phyloP scores from a whole-genome alignment of 2,888 invertebrate species.

The Hirtodrosophila histrioides region DNA sequence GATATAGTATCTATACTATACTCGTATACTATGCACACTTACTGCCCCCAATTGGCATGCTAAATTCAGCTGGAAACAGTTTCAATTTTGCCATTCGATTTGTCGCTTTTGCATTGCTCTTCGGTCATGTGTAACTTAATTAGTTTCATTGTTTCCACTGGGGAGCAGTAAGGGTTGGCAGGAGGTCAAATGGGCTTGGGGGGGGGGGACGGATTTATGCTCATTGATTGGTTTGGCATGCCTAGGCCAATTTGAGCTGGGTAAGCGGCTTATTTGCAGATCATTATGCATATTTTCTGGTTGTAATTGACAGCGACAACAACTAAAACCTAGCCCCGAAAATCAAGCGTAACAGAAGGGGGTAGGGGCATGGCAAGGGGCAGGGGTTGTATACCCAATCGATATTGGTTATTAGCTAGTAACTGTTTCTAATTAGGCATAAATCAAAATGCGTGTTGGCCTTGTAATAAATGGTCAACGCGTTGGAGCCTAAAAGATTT shows the following conservation, averaged over 20 bases:
- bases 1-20: too few species aligned
- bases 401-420: slow-evolving; percentile 55
- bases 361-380: neutral
- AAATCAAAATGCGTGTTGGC: slow-evolving; percentile 40
- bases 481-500: slow-evolving; percentile 19
- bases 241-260: slow-evolving; percentile 8
- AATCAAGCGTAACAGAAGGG: neutral
- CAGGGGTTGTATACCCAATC: slow-evolving; percentile 15
- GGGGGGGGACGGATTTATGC: slow-evolving; percentile 25
- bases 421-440: slow-evolving; percentile 53
- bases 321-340: neutral
- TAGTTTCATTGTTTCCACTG: slow-evolving; percentile 68
- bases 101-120: slow-evolving; percentile 38
- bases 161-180: too few species aligned
- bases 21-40: neutral
- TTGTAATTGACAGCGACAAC: slow-evolving; percentile 37
- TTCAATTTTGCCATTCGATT: slow-evolving; percentile 49
- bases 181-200: neutral
- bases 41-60: neutral
- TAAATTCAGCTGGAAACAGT: slow-evolving; percentile 32
- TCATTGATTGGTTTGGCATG: slow-evolving; percentile 40
- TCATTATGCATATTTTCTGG: slow-evolving; percentile 51
- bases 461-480: slow-evolving; percentile 25
- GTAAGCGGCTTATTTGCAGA: slow-evolving; percentile 57
- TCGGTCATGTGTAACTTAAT: slow-evolving; percentile 62